Evolutionary conservation across 2,888 invertebrate species (phyloP).

Genomic region (Apantesis nais): DNA sequence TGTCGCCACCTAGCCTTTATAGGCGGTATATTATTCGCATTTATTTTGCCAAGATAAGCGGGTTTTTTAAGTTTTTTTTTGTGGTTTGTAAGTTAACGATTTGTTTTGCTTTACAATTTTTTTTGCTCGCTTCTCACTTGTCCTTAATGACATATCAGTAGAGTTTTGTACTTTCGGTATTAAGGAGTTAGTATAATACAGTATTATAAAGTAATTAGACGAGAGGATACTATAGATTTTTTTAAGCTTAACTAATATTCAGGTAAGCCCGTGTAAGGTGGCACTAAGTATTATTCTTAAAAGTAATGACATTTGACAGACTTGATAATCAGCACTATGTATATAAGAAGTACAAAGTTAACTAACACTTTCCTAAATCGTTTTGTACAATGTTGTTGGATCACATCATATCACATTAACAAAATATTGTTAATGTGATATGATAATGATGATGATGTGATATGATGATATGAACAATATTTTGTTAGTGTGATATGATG

Average conservation of each 20-base stretch:
- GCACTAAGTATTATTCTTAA: no score
- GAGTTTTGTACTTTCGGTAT: background rate
- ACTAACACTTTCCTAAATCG: no score
- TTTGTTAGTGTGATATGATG: no score
- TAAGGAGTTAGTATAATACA: background rate
- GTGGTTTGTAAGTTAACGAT: conserved; percentile 17
- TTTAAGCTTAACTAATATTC: background rate
- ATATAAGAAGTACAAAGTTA: no score
- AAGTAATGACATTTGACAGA: no score
- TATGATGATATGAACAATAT: no score
- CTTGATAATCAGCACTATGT: no score
- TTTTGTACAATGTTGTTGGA: no score
- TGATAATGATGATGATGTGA: no score
- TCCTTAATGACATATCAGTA: background rate
- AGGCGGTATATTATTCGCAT: conserved; percentile 46
- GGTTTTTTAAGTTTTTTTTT: conserved; percentile 27
- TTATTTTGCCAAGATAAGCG: conserved; percentile 47
- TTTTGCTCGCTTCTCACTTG: background rate
- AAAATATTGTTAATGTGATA: no score
- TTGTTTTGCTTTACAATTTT: conserved; percentile 15
- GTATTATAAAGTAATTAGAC: background rate
- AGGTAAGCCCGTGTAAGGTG: no score
- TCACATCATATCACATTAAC: no score
- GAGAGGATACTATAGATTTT: background rate
- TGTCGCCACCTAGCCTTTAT: conserved; percentile 60